These are phyloP conservation scores for Falco biarmicus DNA, from an alignment of 2,797 vertebrate species.

Conservation along the genomic window DNA sequence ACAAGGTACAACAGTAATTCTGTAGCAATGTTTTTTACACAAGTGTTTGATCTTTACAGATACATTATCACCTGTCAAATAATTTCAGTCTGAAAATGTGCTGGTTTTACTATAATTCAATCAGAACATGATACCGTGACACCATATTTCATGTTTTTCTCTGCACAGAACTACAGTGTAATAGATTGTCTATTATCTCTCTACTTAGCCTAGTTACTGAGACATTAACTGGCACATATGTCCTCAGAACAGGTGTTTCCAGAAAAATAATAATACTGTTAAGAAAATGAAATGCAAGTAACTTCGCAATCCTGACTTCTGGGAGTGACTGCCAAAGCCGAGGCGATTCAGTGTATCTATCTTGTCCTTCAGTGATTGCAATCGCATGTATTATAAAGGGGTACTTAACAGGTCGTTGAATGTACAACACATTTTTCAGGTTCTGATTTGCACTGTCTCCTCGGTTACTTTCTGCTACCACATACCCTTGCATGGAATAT, in stretches of 20 bases:
- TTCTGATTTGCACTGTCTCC: not conserved
- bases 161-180: not conserved
- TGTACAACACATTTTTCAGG: not conserved
- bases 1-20: not conserved
- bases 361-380: not conserved
- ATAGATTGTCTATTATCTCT: not conserved
- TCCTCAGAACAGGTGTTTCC: not conserved
- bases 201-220: not conserved
- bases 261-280: not conserved
- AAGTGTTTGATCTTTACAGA: not conserved
- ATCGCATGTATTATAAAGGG: not conserved
- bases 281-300: not conserved
- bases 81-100: not conserved
- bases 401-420: not conserved
- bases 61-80: not conserved
- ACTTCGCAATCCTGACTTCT: not conserved
- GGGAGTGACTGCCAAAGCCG: not conserved
- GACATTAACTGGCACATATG: not conserved
- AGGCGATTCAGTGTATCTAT: not conserved
- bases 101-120: not conserved
- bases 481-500: not conserved
- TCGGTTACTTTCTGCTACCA: not conserved
- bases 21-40: not conserved
- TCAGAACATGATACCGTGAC: rapidly evolving
- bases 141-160: not conserved